Evolutionary conservation across 2,888 invertebrate genomes (phyloP), one percentile per base, ranked within the genome.

Genomic region (Sesia apiformis): DNA sequence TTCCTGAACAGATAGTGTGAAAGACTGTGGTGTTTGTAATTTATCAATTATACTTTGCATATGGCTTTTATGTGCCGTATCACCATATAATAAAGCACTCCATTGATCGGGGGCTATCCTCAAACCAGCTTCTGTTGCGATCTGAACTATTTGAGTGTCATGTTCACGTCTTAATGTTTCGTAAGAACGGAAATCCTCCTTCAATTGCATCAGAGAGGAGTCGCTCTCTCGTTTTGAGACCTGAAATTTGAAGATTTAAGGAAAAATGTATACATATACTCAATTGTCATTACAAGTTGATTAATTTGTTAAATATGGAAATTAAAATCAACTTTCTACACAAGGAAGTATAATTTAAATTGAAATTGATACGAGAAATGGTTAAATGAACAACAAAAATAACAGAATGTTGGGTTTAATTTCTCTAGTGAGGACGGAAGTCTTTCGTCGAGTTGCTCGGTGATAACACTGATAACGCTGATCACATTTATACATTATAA

Each of bases 41-140:
- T 98, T 96, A 76, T 97, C 97, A 67, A 87, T 86, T 76, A 86
- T 86, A 70, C 94, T 94, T 84, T 99, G 99, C 98, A 99, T 99
- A 77, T 99, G 98, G 5, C 97, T 97, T 75, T 98, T 98, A 76
- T 98, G 98, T 4, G 93, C 93, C 0, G 96, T 94, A 77, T 99
- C 99, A 0, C 99, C 99, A 74, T 99, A 99, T 0, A 99, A 86
- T 52, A 99, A 83, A 0, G 98, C 96, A 3, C 98, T 98, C 99
- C 99, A 99, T 76, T 99, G 98, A 77, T 99, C 99, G 0, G 99
- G 98, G 0, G 98, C 97, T 60, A 99, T 99, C 57, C 98, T 90
- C 39, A 99, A 90, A 0, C 99, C 99, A 1, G 98, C 97, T 82
- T 99, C 99, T 0, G 97, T 96, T 0, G 99, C 99, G 59, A 99